Conservation (phyloP, 2,797 vertebrate genomes). For the Gymnocypris eckloni region DNA sequence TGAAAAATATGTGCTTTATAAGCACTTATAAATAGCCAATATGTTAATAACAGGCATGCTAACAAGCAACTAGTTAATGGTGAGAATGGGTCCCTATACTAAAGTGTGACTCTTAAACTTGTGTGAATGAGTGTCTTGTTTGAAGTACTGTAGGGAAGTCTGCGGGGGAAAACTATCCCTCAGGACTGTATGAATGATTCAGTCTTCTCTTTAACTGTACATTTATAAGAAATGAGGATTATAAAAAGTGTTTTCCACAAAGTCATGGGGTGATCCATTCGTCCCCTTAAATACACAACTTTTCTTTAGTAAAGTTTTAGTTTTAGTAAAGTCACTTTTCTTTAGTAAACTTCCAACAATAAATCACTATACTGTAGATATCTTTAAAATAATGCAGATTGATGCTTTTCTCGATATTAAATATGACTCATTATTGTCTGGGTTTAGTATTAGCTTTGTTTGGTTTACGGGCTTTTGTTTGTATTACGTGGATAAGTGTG, state of each 20-base stretch:
- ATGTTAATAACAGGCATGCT: too few relatives aligned
- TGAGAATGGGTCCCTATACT: too few relatives aligned
- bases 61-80: too few relatives aligned
- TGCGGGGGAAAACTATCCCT: neutral
- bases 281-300: neutral
- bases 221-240: neutral
- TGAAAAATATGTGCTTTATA: too few relatives aligned
- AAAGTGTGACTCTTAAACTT: neutral
- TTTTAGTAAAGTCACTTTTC: neutral
- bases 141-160: neutral
- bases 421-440: neutral
- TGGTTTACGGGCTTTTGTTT: neutral
- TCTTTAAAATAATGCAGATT: conserved; percentile 1
- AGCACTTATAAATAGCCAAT: too few relatives aligned
- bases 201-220: neutral
- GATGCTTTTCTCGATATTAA: neutral
- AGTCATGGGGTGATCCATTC: conserved; percentile 12
- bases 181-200: conserved; percentile 5
- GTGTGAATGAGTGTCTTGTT: neutral
- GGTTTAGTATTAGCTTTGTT: neutral
- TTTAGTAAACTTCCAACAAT: neutral
- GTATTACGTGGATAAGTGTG: neutral
- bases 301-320: neutral
- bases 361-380: neutral
- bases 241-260: conserved; percentile 27